These are phyloP conservation scores for Mustelus asterias DNA, from an alignment of 2,113 vertebrate genomes.

Conservation along the genomic window DNA sequence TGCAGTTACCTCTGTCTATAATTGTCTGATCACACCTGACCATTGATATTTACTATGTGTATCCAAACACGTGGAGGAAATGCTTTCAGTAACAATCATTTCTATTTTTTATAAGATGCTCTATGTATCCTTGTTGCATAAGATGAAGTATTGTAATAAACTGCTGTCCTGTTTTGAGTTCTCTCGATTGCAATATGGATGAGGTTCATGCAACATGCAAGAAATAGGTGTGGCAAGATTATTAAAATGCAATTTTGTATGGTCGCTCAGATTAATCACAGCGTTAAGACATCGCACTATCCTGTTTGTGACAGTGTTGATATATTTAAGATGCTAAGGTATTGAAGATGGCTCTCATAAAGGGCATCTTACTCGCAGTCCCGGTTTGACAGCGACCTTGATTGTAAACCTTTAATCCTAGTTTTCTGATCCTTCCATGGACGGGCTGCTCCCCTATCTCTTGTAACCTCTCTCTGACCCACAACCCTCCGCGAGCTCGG, in stretches of 20 bases:
- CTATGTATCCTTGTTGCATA: not conserved
- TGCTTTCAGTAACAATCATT: not conserved
- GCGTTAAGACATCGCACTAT: not conserved
- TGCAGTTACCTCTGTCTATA: not conserved
- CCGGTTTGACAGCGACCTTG: not conserved
- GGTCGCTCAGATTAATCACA: not conserved
- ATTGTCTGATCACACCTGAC: not conserved
- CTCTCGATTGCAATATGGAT: not conserved
- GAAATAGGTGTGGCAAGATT: not conserved
- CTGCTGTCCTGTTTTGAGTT: not conserved
- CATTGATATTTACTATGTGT: not conserved
- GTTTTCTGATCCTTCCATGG: not conserved
- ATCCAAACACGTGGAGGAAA: not conserved
- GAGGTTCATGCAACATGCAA: not conserved
- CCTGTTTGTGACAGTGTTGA: not conserved
- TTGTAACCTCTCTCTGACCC: not conserved
- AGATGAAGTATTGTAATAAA: not conserved
- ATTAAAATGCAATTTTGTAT: not conserved
- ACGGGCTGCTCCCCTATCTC: not conserved
- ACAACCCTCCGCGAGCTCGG: not conserved
- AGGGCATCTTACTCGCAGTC: not conserved
- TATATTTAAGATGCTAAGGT: not conserved
- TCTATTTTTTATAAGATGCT: not conserved
- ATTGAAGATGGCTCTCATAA: not conserved
- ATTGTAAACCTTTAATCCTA: not conserved